phyloP scores from a whole-genome alignment of 2,113 vertebrate species.

The Cygnus atratus region DNA sequence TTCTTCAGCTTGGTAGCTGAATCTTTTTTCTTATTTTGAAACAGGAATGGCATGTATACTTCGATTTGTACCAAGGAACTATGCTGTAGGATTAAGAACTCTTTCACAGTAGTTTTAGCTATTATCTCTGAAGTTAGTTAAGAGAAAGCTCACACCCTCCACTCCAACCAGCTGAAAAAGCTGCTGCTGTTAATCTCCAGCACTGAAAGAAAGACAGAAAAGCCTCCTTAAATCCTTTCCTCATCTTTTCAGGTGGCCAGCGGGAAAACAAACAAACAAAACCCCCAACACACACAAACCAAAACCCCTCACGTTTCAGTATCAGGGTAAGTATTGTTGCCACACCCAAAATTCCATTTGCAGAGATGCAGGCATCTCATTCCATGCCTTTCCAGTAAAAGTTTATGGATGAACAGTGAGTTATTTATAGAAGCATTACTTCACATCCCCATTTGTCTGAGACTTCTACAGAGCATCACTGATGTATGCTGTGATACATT shows the following conservation, averaged over 20 bases:
- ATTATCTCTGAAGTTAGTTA: not conserved
- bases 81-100: not conserved
- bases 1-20: not conserved
- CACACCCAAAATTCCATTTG: not conserved
- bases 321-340: not conserved
- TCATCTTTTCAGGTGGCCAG: not conserved
- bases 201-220: not conserved
- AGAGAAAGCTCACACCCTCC: not conserved
- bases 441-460: slow-evolving; percentile 30
- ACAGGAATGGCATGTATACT: not conserved
- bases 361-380: slow-evolving; percentile 27
- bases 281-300: not conserved
- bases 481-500: not conserved
- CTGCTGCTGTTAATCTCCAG: not conserved
- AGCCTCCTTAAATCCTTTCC: not conserved
- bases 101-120: not conserved
- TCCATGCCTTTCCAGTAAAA: slow-evolving; percentile 43
- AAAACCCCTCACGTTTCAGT: not conserved
- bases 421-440: slow-evolving; percentile 63
- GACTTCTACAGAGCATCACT: slow-evolving; percentile 30
- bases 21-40: not conserved
- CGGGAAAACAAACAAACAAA: not conserved
- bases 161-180: not conserved
- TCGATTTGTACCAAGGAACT: not conserved
- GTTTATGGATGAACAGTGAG: slow-evolving; percentile 27